Percentiles rank a stretch among this genome's conserved stretches.
phyloP scores from a whole-genome alignment of 2,113 vertebrate species.

The Antigone vipio region DNA sequence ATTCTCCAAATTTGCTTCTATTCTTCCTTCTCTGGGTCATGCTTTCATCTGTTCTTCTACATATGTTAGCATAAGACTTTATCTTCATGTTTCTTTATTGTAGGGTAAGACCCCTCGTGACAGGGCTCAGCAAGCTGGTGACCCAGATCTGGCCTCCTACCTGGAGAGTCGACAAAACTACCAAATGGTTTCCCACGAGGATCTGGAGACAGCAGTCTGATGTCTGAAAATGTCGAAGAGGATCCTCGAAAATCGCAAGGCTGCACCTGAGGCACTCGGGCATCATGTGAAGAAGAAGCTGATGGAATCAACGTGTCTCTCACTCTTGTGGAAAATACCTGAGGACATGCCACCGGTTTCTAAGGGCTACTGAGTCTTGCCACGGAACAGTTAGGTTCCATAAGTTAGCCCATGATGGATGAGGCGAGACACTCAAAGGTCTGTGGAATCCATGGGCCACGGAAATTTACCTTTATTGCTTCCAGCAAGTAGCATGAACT shows the following conservation, averaged over 20 bases:
- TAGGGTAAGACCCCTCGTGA: conserved; percentile 92
- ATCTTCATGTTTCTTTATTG: not conserved
- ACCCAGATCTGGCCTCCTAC: conserved; percentile 85
- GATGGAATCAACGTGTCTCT: conserved; percentile 63
- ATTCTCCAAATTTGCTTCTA: not conserved
- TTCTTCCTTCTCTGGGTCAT: not conserved
- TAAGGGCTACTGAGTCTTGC: conserved; percentile 76
- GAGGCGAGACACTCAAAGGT: conserved; percentile 66
- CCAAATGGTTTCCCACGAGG: conserved; percentile 80
- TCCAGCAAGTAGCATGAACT: conserved; percentile 84
- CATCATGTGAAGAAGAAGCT: conserved; percentile 61
- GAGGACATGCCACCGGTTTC: conserved; percentile 72
- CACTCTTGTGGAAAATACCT: conserved; percentile 61
- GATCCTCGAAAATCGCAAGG: conserved; percentile 13
- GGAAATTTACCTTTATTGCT: conserved; percentile 71
- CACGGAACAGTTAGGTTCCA: conserved; percentile 34
- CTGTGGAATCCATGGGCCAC: conserved; percentile 68
- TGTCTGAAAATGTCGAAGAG: not conserved
- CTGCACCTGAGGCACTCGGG: conserved; percentile 33
- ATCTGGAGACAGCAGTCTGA: conserved; percentile 98
- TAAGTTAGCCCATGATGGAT: conserved; percentile 61
- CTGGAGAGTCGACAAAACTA: conserved; percentile 80
- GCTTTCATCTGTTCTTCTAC: not conserved
- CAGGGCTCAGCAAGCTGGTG: conserved; percentile 87
- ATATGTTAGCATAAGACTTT: not conserved